phyloP scores from a whole-genome alignment of 2,888 invertebrate species.

The Epirrita christyi region DNA sequence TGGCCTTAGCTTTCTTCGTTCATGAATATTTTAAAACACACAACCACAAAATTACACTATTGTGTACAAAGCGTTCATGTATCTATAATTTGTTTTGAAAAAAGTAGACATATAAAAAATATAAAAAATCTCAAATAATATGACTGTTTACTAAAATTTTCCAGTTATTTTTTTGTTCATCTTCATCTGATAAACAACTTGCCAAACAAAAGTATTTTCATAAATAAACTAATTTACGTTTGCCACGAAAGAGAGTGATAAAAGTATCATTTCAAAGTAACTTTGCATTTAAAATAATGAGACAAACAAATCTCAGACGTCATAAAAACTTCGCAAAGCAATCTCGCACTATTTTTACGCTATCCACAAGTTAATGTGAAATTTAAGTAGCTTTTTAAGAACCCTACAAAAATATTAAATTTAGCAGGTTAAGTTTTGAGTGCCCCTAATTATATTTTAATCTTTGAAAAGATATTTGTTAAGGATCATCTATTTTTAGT shows the following conservation, averaged over 20 bases:
- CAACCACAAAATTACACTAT: too few relatives aligned
- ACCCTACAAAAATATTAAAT: not conserved
- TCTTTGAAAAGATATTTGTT: too few relatives aligned
- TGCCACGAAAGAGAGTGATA: slow-evolving; percentile 7
- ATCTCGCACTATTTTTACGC: slow-evolving; percentile 26
- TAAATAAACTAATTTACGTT: slow-evolving; percentile 15
- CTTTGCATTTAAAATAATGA: slow-evolving; percentile 16
- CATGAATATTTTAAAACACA: too few relatives aligned
- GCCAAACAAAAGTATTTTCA: slow-evolving; percentile 5
- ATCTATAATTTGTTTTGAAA: not conserved
- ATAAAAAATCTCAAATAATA: too few relatives aligned
- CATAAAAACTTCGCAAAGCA: slow-evolving; percentile 25
- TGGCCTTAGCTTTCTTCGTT: too few relatives aligned
- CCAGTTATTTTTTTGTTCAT: too few relatives aligned
- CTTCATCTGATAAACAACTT: slow-evolving; percentile 1
- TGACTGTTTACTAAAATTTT: too few relatives aligned
- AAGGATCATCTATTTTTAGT: too few relatives aligned
- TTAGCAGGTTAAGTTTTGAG: not conserved
- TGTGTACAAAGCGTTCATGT: too few relatives aligned
- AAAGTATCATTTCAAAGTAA: slow-evolving; percentile 2
- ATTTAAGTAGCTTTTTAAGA: not conserved
- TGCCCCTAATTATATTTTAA: too few relatives aligned
- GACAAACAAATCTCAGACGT: slow-evolving; percentile 19
- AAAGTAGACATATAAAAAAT: not conserved
- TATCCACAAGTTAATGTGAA: not conserved